Conservation (phyloP, 2,888 invertebrate species). For the Papilio protenor region DNA sequence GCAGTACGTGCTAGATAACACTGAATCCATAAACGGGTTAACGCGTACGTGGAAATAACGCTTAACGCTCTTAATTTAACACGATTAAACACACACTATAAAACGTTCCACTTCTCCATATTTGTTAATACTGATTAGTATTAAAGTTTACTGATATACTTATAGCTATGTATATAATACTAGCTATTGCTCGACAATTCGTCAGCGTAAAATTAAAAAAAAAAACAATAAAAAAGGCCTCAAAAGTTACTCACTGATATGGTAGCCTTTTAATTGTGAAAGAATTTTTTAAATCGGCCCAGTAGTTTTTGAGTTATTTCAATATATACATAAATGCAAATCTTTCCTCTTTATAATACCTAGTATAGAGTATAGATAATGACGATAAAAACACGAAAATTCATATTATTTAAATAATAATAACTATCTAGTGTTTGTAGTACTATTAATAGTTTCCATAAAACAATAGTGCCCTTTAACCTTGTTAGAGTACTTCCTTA, state of each 20-base stretch:
- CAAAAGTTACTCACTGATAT: too few species aligned
- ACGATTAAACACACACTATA: slow-evolving; percentile 2
- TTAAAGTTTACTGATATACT: not conserved
- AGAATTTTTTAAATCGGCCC: too few species aligned
- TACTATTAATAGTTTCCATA: not conserved
- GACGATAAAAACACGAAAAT: not conserved
- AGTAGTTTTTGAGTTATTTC: too few species aligned
- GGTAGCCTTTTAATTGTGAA: too few species aligned
- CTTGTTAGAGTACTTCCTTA: not conserved
- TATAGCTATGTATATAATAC: too few species aligned
- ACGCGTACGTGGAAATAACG: slow-evolving; percentile 23
- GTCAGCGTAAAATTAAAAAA: too few species aligned
- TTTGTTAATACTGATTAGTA: not conserved
- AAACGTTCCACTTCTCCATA: slow-evolving; percentile 10
- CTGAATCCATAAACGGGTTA: slow-evolving; percentile 33
- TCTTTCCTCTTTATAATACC: too few species aligned
- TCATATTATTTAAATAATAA: not conserved
- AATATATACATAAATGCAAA: too few species aligned
- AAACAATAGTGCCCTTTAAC: not conserved
- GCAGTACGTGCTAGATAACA: slow-evolving; percentile 30
- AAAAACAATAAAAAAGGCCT: too few species aligned
- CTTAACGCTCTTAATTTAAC: slow-evolving; percentile 1
- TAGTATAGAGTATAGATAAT: too few species aligned
- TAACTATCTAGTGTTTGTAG: not conserved
- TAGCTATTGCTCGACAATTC: too few species aligned